A percentile compares a stretch with the other conserved stretches of the same genome.
Conservation (phyloP, 2,797 vertebrate genomes). For the Macroramphosus scolopax region DNA sequence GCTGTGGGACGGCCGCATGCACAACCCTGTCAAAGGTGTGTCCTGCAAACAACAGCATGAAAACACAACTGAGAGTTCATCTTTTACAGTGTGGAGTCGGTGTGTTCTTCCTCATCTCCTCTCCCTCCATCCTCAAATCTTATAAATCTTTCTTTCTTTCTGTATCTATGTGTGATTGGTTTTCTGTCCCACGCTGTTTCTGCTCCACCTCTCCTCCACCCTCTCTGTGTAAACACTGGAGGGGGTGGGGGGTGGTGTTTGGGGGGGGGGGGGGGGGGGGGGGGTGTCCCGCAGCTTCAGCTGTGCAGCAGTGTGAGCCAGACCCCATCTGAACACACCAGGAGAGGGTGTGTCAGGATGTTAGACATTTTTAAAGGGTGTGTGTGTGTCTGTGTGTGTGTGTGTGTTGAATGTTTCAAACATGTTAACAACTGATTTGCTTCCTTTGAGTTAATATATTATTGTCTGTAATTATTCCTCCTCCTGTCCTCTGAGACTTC, state of each 20-base stretch:
- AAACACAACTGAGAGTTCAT: too few species aligned
- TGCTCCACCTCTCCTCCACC: constrained; percentile 7
- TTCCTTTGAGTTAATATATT: neutral
- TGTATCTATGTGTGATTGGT: too few species aligned
- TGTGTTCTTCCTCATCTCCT: neutral
- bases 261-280: neutral
- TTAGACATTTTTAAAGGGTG: constrained; percentile 11
- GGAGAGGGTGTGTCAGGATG: constrained; percentile 17
- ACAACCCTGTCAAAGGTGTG: too few species aligned
- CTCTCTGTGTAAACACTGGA: constrained; percentile 7
- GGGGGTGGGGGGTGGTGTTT: neutral
- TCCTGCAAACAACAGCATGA: too few species aligned
- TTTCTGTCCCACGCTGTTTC: constrained; percentile 4
- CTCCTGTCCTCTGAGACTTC: too few species aligned
- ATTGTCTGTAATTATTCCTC: neutral
- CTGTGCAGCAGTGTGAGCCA: neutral
- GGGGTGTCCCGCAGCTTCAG: too few species aligned
- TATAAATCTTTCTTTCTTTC: neutral
- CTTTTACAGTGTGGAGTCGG: too few species aligned
- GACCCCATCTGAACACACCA: constrained; percentile 6
- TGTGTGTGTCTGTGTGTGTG: neutral
- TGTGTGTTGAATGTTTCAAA: neutral
- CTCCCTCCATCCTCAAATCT: neutral
- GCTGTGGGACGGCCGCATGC: too few species aligned
- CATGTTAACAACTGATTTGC: neutral